phyloP scores from a whole-genome alignment of 2,113 vertebrate species.

The Pygoscelis adeliae region DNA sequence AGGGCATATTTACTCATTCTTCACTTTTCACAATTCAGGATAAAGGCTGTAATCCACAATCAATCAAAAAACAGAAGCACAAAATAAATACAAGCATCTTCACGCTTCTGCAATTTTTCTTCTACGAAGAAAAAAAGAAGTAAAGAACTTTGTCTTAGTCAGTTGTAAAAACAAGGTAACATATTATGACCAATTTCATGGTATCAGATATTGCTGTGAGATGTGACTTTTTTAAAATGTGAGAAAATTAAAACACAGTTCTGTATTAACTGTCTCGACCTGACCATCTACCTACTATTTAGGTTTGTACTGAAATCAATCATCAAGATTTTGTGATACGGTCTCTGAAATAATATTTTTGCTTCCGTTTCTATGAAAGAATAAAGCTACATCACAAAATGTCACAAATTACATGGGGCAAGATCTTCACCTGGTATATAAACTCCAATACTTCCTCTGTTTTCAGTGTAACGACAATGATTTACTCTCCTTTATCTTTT shows the following conservation, averaged over 20 bases:
- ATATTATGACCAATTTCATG: neutral
- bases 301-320: neutral
- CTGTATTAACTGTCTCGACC: neutral
- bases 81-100: neutral
- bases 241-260: constrained; percentile 1
- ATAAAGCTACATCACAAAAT: neutral
- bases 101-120: neutral
- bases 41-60: neutral
- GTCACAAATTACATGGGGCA: neutral
- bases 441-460: neutral
- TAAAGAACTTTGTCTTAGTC: neutral
- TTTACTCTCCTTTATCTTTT: neutral
- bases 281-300: neutral
- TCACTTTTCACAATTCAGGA: neutral
- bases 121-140: neutral
- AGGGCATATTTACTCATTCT: neutral
- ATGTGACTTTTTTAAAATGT: neutral
- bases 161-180: neutral
- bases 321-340: neutral
- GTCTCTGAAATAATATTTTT: neutral
- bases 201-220: neutral
- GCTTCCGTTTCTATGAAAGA: neutral
- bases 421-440: neutral
- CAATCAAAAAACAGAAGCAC: neutral
- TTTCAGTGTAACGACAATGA: neutral